Conservation (phyloP, 2,797 vertebrate species). For the Phataginus tetradactyla region DNA sequence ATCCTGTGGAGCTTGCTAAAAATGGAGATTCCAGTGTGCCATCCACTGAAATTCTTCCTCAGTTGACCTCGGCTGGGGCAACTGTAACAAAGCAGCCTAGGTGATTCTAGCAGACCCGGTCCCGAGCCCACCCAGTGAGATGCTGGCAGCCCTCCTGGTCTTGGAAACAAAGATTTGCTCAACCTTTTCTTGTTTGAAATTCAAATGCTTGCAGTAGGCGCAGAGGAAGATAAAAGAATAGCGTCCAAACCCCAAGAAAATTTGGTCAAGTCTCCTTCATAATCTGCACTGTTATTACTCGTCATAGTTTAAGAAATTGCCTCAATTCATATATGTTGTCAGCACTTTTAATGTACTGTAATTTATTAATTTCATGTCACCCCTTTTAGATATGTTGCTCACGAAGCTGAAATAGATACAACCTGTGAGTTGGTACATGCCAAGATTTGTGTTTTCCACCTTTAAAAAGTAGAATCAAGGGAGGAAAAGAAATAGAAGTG, state of each 20-base stretch:
- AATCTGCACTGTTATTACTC: neutral
- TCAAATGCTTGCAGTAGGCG: neutral
- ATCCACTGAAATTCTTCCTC: neutral
- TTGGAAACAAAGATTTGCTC: neutral
- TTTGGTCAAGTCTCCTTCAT: neutral
- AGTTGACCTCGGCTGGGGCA: neutral
- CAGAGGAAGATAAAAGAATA: neutral
- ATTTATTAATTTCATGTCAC: neutral
- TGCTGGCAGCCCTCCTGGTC: neutral
- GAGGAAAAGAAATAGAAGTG: neutral
- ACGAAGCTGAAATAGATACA: conserved; percentile 23
- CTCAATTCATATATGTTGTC: neutral
- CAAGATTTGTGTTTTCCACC: neutral
- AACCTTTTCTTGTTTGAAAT: neutral
- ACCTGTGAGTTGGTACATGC: neutral
- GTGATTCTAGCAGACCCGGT: neutral
- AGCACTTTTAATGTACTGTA: neutral
- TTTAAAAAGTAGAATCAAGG: neutral
- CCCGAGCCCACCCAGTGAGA: neutral
- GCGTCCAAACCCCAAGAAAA: neutral
- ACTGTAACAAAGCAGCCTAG: neutral
- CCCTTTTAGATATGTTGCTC: neutral
- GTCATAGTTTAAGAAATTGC: neutral
- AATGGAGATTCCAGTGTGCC: neutral
- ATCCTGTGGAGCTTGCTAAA: neutral